phyloP scores from a whole-genome alignment of 1,140 invertebrate species.

The Campoletis sonorensis region DNA sequence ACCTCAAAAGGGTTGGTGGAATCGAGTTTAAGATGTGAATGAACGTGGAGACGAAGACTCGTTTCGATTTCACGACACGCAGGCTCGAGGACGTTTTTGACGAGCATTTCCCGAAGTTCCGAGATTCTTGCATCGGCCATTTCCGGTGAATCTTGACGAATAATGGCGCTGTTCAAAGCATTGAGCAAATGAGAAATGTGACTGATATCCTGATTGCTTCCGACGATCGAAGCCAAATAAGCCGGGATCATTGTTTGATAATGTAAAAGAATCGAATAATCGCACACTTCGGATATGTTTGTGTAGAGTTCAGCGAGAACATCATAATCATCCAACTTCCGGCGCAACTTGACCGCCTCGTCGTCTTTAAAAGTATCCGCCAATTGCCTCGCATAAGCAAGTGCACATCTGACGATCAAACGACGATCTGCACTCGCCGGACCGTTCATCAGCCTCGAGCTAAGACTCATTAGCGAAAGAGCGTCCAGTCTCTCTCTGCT shows the following conservation, averaged over 20 bases:
- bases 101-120: constrained; percentile 62
- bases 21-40: constrained; percentile 92
- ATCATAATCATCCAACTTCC: constrained; percentile 71
- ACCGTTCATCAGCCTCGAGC: constrained; percentile 80
- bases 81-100: constrained; percentile 82
- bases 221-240: constrained; percentile 64
- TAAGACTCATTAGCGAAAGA: constrained; percentile 80
- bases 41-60: constrained; percentile 91
- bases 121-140: constrained; percentile 57
- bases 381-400: constrained; percentile 76
- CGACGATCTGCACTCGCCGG: constrained; percentile 79
- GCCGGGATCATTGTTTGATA: constrained; percentile 73
- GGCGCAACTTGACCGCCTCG: constrained; percentile 66
- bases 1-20: constrained; percentile 86
- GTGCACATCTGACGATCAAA: constrained; percentile 78
- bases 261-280: constrained; percentile 71
- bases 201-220: constrained; percentile 64
- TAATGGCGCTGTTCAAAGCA: constrained; percentile 69
- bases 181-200: constrained; percentile 68
- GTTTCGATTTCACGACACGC: constrained; percentile 93
- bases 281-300: constrained; percentile 62
- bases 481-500: constrained; percentile 81
- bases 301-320: constrained; percentile 67
- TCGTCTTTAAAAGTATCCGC: constrained; percentile 72
- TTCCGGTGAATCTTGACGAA: constrained; percentile 59